phyloP scores from a whole-genome alignment of 2,888 invertebrate species.

The Catocala sponsa region DNA sequence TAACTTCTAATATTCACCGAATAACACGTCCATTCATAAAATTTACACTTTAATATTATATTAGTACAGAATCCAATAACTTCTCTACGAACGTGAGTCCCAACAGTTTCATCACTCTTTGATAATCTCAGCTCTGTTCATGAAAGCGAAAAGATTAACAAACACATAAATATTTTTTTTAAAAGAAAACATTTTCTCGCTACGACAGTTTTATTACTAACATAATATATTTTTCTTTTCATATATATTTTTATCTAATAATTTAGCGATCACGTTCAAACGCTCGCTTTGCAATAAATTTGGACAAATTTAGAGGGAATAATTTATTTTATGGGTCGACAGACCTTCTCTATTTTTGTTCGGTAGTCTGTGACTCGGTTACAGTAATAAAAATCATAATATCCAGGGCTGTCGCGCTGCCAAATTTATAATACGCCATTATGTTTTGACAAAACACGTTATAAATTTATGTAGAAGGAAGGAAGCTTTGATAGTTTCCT shows the following conservation, averaged over 20 bases:
- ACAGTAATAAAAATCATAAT: conserved; percentile 45
- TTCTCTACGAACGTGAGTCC: conserved; percentile 15
- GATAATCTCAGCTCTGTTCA: conserved; percentile 30
- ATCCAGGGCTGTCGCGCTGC: conserved; percentile 47
- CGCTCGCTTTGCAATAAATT: conserved; percentile 49
- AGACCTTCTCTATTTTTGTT: conserved; percentile 43
- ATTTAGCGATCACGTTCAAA: conserved; percentile 53
- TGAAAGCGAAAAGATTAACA: conserved; percentile 37
- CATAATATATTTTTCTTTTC: conserved; percentile 37
- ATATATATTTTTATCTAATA: conserved; percentile 48
- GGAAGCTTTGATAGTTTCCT: conserved; percentile 52
- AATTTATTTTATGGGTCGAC: conserved; percentile 52
- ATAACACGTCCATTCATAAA: conserved; percentile 16
- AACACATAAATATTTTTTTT: conserved; percentile 48
- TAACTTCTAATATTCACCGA: conserved; percentile 9
- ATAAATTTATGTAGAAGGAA: conserved; percentile 48
- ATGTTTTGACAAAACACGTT: conserved; percentile 52
- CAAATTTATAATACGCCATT: conserved; percentile 48
- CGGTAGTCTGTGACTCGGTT: conserved; percentile 32
- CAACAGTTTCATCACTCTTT: conserved; percentile 23
- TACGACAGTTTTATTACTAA: conserved; percentile 44
- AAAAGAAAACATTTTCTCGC: conserved; percentile 45
- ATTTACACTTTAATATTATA: conserved; percentile 4
- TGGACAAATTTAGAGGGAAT: conserved; percentile 50
- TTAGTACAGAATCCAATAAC: conserved; percentile 20